Conservation (phyloP, 2,113 vertebrate genomes). For the Tricholaema leucomelas region DNA sequence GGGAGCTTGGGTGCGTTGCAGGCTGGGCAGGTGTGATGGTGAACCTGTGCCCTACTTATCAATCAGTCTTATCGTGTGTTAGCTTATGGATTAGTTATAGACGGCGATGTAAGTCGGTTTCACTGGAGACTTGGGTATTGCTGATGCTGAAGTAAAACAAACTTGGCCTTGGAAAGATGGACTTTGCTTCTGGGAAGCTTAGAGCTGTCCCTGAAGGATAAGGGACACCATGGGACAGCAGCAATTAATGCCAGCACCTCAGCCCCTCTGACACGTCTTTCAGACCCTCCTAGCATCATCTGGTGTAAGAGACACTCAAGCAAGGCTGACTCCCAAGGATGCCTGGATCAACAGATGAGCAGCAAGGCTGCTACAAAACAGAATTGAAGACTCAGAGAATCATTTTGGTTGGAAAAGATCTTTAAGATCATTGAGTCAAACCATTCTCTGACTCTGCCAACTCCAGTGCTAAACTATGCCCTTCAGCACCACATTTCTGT, state of each 20-base stretch:
- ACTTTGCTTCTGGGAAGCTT: background rate
- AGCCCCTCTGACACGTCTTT: fast-evolving
- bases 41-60: background rate
- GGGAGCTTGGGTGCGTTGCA: fast-evolving
- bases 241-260: background rate
- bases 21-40: background rate
- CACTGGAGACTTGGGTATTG: background rate
- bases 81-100: background rate
- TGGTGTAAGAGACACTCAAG: background rate
- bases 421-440: too few species aligned
- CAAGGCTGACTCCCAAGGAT: background rate
- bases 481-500: too few species aligned
- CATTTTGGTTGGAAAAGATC: too few species aligned
- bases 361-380: too few species aligned
- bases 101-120: background rate
- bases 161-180: fast-evolving
- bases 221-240: background rate
- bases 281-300: background rate
- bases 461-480: too few species aligned
- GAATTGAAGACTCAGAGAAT: too few species aligned
- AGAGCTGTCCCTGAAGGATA: background rate
- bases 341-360: fast-evolving
- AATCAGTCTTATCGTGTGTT: too few species aligned
- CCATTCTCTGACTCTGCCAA: too few species aligned
- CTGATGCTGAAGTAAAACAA: background rate